Evolutionary conservation across 92 coral and sea anemone species (phyloP).

Genomic region (Parazoanthus swiftii): DNA sequence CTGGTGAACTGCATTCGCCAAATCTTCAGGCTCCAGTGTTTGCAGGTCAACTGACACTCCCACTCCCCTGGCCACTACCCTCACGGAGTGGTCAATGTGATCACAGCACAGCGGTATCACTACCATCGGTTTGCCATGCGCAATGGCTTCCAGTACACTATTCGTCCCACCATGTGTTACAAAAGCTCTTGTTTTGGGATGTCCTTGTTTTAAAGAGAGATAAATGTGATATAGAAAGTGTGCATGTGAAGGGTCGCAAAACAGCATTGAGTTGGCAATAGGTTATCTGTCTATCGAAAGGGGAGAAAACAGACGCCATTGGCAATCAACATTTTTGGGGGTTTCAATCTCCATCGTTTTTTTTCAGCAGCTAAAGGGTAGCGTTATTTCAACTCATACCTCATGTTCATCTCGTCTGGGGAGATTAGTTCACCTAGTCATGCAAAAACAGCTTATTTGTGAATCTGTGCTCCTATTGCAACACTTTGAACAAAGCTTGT

Average conservation of each 20-base stretch:
- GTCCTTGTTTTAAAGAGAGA: constrained; percentile 9
- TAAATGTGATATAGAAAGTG: background rate
- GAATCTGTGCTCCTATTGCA: too few species aligned
- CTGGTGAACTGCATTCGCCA: constrained; percentile 19
- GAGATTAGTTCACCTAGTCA: too few species aligned
- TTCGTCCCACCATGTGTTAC: constrained; percentile 42
- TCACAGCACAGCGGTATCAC: constrained; percentile 43
- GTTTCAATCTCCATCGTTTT: too few species aligned
- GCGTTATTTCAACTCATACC: too few species aligned
- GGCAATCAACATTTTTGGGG: too few species aligned
- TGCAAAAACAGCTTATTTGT: too few species aligned
- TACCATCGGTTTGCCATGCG: constrained; percentile 44
- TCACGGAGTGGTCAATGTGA: constrained; percentile 38
- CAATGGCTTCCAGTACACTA: constrained; percentile 42
- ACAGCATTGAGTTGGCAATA: too few species aligned
- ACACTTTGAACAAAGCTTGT: too few species aligned
- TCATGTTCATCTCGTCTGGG: too few species aligned
- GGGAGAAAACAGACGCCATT: too few species aligned
- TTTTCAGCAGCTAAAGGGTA: too few species aligned
- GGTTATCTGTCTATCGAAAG: too few species aligned
- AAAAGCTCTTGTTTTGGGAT: constrained; percentile 35
- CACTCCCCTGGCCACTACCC: constrained; percentile 26
- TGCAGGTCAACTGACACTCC: constrained; percentile 25
- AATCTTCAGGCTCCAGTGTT: background rate
- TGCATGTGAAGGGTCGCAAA: background rate